Evolutionary conservation across 2,113 vertebrate genomes (phyloP).

Genomic region (Phylloscopus whistleri): DNA sequence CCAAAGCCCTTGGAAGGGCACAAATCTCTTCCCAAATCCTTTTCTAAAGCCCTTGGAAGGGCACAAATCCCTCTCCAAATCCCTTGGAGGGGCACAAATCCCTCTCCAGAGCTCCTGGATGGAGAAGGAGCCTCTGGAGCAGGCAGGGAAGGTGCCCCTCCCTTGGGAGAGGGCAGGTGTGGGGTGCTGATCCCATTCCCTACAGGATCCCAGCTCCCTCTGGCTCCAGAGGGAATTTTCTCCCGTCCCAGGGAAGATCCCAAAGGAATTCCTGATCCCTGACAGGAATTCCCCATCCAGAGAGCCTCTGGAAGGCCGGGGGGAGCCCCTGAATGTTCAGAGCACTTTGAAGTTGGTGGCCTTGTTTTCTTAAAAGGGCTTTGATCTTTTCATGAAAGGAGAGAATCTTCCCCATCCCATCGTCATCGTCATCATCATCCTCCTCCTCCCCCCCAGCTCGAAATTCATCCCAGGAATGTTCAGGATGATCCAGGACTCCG

Average conservation of each 20-base stretch:
- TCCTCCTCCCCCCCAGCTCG: constrained; percentile 5
- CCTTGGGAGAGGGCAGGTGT: fast-evolving
- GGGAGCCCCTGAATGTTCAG: background rate
- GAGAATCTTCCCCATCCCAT: background rate
- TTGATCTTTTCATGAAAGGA: constrained; percentile 66
- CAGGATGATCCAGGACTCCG: background rate
- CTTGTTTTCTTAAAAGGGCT: constrained; percentile 82
- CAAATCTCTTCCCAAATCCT: background rate
- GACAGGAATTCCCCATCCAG: background rate
- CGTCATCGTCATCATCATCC: background rate
- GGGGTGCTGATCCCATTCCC: background rate
- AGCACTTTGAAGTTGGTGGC: constrained; percentile 69
- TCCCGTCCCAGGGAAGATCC: background rate
- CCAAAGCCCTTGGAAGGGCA: fast-evolving
- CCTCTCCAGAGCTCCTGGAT: background rate
- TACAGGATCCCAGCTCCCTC: background rate
- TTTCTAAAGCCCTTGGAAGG: background rate
- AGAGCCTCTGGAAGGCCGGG: background rate
- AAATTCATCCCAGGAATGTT: background rate
- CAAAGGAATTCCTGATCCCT: background rate
- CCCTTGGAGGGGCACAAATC: background rate
- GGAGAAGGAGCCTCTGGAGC: background rate
- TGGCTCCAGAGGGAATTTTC: background rate
- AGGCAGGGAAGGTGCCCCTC: background rate
- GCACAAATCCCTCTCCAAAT: background rate